These are phyloP conservation scores for Plebejus anna DNA, from an alignment of 2,888 invertebrate genomes.

Conservation along the genomic window DNA sequence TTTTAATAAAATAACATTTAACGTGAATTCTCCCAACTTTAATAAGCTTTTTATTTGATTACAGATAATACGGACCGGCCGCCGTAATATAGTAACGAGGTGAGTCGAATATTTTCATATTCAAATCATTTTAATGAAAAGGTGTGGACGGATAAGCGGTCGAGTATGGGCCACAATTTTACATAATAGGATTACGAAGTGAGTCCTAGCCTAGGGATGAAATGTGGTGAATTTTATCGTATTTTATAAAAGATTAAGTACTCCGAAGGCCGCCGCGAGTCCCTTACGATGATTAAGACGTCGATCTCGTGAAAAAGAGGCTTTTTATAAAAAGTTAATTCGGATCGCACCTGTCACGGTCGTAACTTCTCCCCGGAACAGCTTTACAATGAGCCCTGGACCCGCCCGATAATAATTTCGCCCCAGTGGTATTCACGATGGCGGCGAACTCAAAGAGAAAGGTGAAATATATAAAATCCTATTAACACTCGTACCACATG, in stretches of 20 bases:
- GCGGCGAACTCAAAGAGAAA: slow-evolving; percentile 69
- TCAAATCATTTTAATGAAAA: slow-evolving; percentile 2
- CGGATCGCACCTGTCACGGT: slow-evolving; percentile 76
- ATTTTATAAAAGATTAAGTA: slow-evolving; percentile 25
- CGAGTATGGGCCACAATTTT: neutral
- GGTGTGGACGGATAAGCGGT: slow-evolving; percentile 10
- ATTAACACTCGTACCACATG: slow-evolving; percentile 70
- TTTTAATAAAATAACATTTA: slow-evolving; percentile 19
- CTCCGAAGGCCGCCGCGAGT: slow-evolving; percentile 44
- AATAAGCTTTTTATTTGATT: slow-evolving; percentile 23
- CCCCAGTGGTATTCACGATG: slow-evolving; percentile 56
- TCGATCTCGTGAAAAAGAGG: slow-evolving; percentile 71
- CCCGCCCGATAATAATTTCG: slow-evolving; percentile 63
- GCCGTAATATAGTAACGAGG: neutral
- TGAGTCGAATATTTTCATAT: slow-evolving; percentile 1
- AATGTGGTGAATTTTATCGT: slow-evolving; percentile 2
- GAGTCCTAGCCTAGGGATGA: neutral
- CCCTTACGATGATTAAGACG: slow-evolving; percentile 68
- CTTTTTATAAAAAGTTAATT: slow-evolving; percentile 77
- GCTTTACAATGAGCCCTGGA: slow-evolving; percentile 71
- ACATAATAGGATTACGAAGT: neutral
- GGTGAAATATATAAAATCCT: slow-evolving; percentile 66
- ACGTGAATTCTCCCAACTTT: slow-evolving; percentile 21
- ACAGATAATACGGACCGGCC: slow-evolving; percentile 15
- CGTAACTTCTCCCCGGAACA: slow-evolving; percentile 72